These are phyloP conservation scores for Baronia brevicornis DNA, from an alignment of 2,888 invertebrate species.

Conservation along the genomic window DNA sequence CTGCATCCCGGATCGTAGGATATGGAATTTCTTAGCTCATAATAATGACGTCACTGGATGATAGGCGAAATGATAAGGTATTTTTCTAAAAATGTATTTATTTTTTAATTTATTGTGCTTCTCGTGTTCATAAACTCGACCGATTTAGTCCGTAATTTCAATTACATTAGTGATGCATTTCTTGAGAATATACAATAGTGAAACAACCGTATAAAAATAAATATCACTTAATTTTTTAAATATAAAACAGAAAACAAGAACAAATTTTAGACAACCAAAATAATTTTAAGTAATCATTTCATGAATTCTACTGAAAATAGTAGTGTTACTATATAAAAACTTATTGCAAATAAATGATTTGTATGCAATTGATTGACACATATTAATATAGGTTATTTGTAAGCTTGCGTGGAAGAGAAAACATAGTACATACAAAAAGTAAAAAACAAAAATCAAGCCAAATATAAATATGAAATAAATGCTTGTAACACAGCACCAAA, in stretches of 20 bases:
- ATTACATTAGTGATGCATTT: constrained; percentile 54
- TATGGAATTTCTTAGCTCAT: no score
- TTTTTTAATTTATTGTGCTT: constrained; percentile 73
- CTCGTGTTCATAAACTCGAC: constrained; percentile 64
- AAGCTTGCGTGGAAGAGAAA: no score
- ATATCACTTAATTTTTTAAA: constrained; percentile 42
- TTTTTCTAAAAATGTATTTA: constrained; percentile 69
- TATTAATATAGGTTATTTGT: no score
- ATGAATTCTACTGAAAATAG: no score
- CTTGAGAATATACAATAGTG: constrained; percentile 45
- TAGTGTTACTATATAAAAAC: no score
- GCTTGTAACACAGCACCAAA: constrained; percentile 46
- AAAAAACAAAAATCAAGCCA: constrained; percentile 18
- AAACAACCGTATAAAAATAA: constrained; percentile 57
- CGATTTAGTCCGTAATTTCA: constrained; percentile 40
- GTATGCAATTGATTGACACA: no score
- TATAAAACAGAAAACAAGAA: constrained; percentile 39
- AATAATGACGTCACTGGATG: no score
- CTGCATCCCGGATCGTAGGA: no score
- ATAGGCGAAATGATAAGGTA: constrained; percentile 25
- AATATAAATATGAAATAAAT: constrained; percentile 22
- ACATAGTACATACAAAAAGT: no score
- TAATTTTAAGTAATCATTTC: constrained; percentile 16
- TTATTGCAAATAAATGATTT: no score
- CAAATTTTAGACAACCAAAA: constrained; percentile 29